These are phyloP conservation scores for Amaurobius ferox DNA, from an alignment of 2,888 invertebrate species.

Conservation along the genomic window DNA sequence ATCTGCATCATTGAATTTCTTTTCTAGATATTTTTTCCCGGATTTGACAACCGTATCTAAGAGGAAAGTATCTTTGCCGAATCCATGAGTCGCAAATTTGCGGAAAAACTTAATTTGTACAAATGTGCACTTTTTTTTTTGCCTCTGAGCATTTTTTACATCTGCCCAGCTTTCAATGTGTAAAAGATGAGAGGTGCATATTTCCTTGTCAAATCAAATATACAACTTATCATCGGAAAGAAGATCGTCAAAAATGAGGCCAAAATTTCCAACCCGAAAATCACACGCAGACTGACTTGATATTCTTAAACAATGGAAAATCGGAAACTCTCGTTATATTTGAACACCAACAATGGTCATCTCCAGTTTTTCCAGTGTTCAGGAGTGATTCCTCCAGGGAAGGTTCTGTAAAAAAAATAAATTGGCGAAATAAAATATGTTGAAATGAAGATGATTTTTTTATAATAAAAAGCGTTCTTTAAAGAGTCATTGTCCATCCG, in stretches of 20 bases:
- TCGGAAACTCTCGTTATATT: constrained; percentile 23
- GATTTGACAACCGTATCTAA: constrained; percentile 11
- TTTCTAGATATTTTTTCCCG: neutral
- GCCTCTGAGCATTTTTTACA: neutral
- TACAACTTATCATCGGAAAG: too few species aligned
- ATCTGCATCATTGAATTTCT: neutral
- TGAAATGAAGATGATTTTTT: constrained; percentile 33
- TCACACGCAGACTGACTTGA: constrained; percentile 33
- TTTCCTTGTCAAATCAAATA: neutral
- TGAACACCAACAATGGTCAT: constrained; percentile 3
- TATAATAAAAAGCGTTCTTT: constrained; percentile 47
- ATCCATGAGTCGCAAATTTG: neutral
- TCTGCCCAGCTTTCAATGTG: neutral
- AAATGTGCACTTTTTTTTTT: neutral
- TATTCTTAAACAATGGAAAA: constrained; percentile 5
- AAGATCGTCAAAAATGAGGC: neutral
- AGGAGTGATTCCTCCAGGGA: constrained; percentile 15
- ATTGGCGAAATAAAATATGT: constrained; percentile 50
- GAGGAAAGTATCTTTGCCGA: neutral
- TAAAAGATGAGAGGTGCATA: neutral
- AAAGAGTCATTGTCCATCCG: constrained; percentile 35
- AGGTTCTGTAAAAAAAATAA: constrained; percentile 64
- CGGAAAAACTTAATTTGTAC: neutral
- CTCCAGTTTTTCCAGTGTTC: neutral
- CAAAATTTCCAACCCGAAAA: constrained; percentile 33